Percentiles rank a stretch among this genome's conserved stretches.
Conservation (phyloP, 2,113 vertebrate genomes). For the Salvator merianae region DNA sequence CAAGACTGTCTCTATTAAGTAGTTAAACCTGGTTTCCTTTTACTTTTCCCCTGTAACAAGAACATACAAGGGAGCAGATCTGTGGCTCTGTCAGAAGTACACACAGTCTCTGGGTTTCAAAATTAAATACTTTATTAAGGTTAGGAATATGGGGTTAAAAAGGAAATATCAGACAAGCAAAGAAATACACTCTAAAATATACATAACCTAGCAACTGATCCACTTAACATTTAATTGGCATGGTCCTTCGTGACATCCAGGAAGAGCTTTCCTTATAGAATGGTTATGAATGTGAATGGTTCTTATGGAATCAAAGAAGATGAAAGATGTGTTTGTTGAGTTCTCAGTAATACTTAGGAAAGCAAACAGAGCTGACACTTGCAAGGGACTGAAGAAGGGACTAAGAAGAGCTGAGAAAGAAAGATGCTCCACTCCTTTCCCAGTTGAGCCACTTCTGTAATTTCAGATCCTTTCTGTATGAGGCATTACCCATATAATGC, state of each 20-base stretch:
- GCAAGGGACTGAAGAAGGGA: background rate
- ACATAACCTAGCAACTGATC: background rate
- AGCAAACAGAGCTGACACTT: background rate
- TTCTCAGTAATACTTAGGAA: background rate
- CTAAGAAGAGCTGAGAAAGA: background rate
- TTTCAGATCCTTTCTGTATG: background rate
- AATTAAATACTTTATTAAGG: slow-evolving; percentile 14
- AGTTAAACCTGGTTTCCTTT: background rate
- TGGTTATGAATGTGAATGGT: background rate
- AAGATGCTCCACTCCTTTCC: background rate
- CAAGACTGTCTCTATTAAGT: background rate
- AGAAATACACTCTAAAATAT: background rate
- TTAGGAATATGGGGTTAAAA: slow-evolving; percentile 5
- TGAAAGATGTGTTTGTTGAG: background rate
- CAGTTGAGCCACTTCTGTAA: background rate
- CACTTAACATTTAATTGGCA: background rate
- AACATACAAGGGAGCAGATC: background rate
- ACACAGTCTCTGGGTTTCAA: background rate
- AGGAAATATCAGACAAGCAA: background rate
- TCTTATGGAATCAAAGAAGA: background rate
- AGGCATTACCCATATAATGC: background rate
- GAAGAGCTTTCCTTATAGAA: background rate
- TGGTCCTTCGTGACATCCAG: background rate
- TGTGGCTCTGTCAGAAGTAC: background rate
- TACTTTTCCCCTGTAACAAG: background rate